Evolutionary conservation across 2,888 invertebrate species (phyloP), one percentile per base, ranked within the genome.

Genomic region (Mantis religiosa): DNA sequence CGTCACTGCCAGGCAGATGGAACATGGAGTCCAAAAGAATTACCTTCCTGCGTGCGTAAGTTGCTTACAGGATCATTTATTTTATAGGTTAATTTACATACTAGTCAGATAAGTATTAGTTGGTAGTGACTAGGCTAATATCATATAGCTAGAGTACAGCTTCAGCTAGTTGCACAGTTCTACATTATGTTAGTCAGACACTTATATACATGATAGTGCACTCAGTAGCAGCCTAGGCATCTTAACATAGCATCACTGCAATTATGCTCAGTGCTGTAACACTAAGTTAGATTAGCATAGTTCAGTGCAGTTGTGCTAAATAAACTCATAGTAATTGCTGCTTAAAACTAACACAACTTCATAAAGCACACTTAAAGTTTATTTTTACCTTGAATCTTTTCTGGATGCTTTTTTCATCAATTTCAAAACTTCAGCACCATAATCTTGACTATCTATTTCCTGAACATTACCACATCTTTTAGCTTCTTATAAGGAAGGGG

Each of bases 31-130:
- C 98, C 98, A 0, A 97, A 97, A 92, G 98, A 98, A 92, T 94
- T 97, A 88, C 98, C 98, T 0, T 96, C 97, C 90, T 99, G 99
- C 95, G 97, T 98, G 94, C 97, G 98, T 98, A 95, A 97, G 97
- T 97, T 94, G 91, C 90, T 89, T 89, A 89, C 89, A 84, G 14
- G 28, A 83, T 86, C 82, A 25, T 20, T 71, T 71, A 20, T 71
- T 71, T 71, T 71, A 71, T 71, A 71, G 25, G 6, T 20, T 20
- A 25, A 71, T 4, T 20, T 54, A 6, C 54, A 71, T 41, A 20
- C 54, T 71, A 71, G 15, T 15, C 54, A 71, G 54, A 20, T 71
- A 71, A 71, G 25, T 71, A 20, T 71, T 20, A 71, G 1, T 71
- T 71, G 6, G 54, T 71, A 20, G 25, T 71, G 54, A 14, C 54